These are phyloP conservation scores for Tetramorium simillimum DNA, from an alignment of 1,140 invertebrate genomes.

Conservation along the genomic window DNA sequence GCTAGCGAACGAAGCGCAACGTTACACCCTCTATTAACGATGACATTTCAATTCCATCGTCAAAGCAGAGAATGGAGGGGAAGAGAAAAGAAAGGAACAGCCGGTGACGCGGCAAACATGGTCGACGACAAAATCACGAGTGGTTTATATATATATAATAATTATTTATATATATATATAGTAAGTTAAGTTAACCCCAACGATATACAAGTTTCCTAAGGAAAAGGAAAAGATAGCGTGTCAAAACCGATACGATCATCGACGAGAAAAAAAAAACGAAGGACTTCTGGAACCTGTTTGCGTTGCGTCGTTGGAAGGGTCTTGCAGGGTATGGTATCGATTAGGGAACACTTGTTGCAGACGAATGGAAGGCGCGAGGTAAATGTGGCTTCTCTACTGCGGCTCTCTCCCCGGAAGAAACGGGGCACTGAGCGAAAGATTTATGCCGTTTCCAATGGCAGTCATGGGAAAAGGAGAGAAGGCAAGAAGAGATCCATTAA, in stretches of 20 bases:
- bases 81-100: neutral
- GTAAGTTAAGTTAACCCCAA: no score
- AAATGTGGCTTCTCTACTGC: neutral
- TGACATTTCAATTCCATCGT: neutral
- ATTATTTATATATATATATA: no score
- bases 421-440: neutral
- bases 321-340: constrained; percentile 31
- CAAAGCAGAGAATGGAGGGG: neutral
- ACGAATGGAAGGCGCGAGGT: neutral
- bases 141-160: no score
- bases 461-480: neutral
- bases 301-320: neutral
- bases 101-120: neutral
- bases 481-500: neutral
- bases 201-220: neutral
- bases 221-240: neutral
- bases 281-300: neutral
- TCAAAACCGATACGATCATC: neutral
- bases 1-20: neutral
- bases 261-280: neutral
- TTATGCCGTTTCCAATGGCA: constrained; percentile 6
- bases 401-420: neutral
- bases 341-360: constrained; percentile 50
- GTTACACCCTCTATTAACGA: neutral
- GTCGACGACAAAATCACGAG: no score